Conservation (phyloP, 2,888 invertebrate genomes). For the Rhogogaster chlorosoma region DNA sequence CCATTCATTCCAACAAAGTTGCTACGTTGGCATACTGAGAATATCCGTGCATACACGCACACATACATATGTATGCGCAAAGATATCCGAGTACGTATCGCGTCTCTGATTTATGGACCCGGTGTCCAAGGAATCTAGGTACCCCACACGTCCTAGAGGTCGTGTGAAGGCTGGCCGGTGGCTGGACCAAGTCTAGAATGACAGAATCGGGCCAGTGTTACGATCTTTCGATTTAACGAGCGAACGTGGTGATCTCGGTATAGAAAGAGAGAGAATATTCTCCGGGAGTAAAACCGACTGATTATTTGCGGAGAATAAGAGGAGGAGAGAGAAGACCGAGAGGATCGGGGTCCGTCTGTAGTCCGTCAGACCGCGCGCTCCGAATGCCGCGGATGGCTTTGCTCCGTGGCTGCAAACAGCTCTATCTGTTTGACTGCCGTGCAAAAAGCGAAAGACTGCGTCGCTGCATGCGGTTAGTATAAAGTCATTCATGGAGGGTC, state of each 20-base stretch:
- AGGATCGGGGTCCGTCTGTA: slow-evolving; percentile 58
- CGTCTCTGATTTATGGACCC: slow-evolving; percentile 10
- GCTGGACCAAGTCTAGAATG: neutral
- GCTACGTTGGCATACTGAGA: neutral
- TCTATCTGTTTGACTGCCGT: slow-evolving; percentile 65
- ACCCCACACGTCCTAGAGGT: slow-evolving; percentile 9
- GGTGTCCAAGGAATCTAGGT: neutral
- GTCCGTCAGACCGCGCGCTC: slow-evolving; percentile 66
- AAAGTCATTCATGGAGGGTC: neutral
- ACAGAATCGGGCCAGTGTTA: slow-evolving; percentile 47
- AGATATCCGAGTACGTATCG: slow-evolving; percentile 1
- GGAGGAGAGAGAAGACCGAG: neutral
- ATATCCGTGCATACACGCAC: neutral
- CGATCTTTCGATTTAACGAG: slow-evolving; percentile 48
- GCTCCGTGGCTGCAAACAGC: slow-evolving; percentile 66
- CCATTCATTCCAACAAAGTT: slow-evolving; percentile 38
- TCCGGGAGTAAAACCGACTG: slow-evolving; percentile 34
- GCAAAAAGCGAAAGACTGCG: slow-evolving; percentile 68
- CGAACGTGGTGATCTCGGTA: neutral
- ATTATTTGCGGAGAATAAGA: slow-evolving; percentile 23
- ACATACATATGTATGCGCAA: neutral
- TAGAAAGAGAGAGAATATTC: neutral
- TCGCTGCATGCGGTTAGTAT: slow-evolving; percentile 64
- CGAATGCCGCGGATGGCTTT: slow-evolving; percentile 72
- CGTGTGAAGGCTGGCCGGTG: slow-evolving; percentile 5